These are phyloP conservation scores for Oscheius sp. DNA, from an alignment of 1,140 invertebrate species.

Conservation along the genomic window DNA sequence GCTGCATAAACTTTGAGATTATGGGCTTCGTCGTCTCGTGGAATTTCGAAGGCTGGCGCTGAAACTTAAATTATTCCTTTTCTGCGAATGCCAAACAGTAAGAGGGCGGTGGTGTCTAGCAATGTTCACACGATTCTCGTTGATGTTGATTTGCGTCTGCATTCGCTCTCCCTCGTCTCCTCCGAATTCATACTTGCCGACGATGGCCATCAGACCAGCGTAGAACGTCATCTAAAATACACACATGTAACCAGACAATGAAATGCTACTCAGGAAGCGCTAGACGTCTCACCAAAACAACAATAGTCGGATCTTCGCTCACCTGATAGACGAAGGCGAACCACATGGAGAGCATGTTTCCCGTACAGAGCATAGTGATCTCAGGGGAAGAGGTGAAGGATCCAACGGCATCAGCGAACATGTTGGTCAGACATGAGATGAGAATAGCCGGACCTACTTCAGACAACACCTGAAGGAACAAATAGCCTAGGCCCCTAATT, in stretches of 20 bases:
- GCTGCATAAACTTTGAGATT: constrained; percentile 47
- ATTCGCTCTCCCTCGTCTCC: constrained; percentile 45
- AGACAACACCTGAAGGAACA: constrained; percentile 46
- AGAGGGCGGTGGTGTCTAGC: constrained; percentile 37
- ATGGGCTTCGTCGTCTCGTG: constrained; percentile 57
- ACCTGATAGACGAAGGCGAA: constrained; percentile 57
- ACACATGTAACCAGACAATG: too few relatives aligned
- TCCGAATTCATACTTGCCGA: constrained; percentile 53
- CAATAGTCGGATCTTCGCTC: background rate
- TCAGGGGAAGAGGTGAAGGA: constrained; percentile 57
- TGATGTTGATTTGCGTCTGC: constrained; percentile 49
- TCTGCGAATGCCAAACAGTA: constrained; percentile 24
- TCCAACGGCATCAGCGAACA: constrained; percentile 58
- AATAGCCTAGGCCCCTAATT: background rate
- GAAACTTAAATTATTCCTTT: constrained; percentile 24
- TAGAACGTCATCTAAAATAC: constrained; percentile 58
- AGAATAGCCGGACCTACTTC: constrained; percentile 59
- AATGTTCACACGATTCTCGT: constrained; percentile 44
- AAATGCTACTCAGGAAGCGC: too few relatives aligned
- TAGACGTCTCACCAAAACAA: too few relatives aligned
- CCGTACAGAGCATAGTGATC: constrained; percentile 57
- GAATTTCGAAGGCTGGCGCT: constrained; percentile 57
- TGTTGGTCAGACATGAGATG: constrained; percentile 58
- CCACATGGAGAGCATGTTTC: constrained; percentile 57
- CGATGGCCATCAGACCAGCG: constrained; percentile 51